phyloP scores from a whole-genome alignment of 2,888 invertebrate species.

The Tetragonula carbonaria region DNA sequence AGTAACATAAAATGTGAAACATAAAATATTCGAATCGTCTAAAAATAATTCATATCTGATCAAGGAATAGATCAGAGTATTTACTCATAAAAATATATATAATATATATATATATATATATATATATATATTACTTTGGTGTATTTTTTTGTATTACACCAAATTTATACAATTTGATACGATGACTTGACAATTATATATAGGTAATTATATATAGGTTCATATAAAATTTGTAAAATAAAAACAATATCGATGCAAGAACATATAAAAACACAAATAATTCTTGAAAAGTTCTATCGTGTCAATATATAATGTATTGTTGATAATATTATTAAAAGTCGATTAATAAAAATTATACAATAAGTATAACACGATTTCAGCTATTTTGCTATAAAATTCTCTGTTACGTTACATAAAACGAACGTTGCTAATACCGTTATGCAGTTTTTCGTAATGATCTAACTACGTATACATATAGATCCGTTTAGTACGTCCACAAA shows the following conservation, averaged over 20 bases:
- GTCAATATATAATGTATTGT: background rate
- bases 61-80: too few relatives aligned
- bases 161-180: background rate
- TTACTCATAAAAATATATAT: too few relatives aligned
- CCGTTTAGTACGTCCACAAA: background rate
- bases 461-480: background rate
- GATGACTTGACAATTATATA: background rate
- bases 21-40: background rate
- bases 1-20: background rate
- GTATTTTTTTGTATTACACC: background rate
- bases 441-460: background rate
- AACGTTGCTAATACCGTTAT: background rate
- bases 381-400: background rate
- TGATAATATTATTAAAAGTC: background rate
- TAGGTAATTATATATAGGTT: background rate
- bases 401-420: background rate
- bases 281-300: background rate
- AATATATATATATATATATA: too few relatives aligned
- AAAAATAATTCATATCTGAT: background rate
- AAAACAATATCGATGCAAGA: background rate
- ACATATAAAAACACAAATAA: background rate
- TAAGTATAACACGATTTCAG: background rate
- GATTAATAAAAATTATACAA: background rate
- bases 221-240: background rate
- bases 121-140: background rate